Conservation (phyloP, 2,113 vertebrate genomes). For the Cisticola juncidis region DNA sequence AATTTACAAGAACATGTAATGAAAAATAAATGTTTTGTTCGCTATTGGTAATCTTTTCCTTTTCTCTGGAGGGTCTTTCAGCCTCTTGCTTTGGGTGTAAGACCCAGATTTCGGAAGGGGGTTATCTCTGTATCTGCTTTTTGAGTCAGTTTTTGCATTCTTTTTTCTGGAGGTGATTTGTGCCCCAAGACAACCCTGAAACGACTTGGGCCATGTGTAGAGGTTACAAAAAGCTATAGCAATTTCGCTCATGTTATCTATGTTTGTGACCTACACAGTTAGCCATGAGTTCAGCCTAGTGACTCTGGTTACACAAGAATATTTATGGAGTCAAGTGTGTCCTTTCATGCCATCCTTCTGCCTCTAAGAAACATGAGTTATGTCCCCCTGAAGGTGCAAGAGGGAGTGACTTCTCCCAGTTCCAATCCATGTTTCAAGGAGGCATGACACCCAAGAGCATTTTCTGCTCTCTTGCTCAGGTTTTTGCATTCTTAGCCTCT, state of each 20-base stretch:
- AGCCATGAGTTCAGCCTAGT: not conserved
- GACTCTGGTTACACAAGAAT: not conserved
- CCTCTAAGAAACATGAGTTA: not conserved
- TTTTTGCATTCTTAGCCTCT: not conserved
- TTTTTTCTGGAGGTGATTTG: not conserved
- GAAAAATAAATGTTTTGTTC: not conserved
- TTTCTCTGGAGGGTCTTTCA: not conserved
- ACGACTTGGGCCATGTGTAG: not conserved
- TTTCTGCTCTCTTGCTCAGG: not conserved
- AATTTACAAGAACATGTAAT: not conserved
- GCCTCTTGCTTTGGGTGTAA: not conserved
- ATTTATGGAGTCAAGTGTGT: constrained; percentile 13
- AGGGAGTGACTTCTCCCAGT: not conserved
- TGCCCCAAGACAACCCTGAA: not conserved
- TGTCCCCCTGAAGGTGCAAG: not conserved
- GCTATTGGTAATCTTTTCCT: not conserved
- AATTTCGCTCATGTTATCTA: not conserved
- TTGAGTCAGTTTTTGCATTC: not conserved
- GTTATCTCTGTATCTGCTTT: not conserved
- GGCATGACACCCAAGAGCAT: not conserved
- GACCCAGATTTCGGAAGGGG: not conserved
- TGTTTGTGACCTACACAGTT: not conserved
- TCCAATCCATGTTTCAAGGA: not conserved
- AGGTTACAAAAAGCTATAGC: not conserved
- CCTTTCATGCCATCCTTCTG: rapidly evolving